A percentile compares a stretch with the other conserved stretches of the same genome.
Evolutionary conservation across 2,797 vertebrate species (phyloP).

Genomic region (Dicrostonyx torquatus): DNA sequence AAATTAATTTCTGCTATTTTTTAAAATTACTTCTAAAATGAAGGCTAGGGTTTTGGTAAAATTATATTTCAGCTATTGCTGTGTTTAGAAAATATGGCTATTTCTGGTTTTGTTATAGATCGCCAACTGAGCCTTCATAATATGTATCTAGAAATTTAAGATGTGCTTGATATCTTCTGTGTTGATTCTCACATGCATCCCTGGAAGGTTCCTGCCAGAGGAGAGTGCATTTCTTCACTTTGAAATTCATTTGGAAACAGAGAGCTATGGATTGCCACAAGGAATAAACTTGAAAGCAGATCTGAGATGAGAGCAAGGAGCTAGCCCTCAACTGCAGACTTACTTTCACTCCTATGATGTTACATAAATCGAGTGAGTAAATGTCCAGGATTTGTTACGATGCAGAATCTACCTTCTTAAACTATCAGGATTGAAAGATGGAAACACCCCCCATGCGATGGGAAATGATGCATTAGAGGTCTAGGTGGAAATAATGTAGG

Average conservation of each 20-base stretch:
- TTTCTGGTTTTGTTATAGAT: neutral
- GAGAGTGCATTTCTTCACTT: neutral
- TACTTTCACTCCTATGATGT: neutral
- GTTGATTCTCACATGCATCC: neutral
- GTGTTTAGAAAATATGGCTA: neutral
- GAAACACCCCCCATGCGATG: neutral
- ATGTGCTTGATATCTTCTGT: neutral
- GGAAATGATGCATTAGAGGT: neutral
- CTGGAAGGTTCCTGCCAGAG: neutral
- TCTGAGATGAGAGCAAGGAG: slow-evolving; percentile 5
- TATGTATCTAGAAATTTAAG: neutral
- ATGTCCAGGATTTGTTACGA: neutral
- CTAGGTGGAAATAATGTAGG: neutral
- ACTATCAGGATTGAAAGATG: neutral
- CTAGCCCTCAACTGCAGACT: neutral
- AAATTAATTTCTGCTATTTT: neutral
- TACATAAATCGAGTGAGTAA: neutral
- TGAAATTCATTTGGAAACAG: neutral
- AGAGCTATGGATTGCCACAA: neutral
- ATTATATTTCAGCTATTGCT: slow-evolving; percentile 24
- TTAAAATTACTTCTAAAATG: slow-evolving; percentile 11
- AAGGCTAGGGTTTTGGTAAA: neutral
- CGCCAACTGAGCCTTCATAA: neutral
- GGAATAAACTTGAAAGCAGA: slow-evolving; percentile 13
- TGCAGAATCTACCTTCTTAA: neutral